A percentile compares a stretch with the other conserved stretches of the same genome.
These are phyloP conservation scores for Motacilla alba DNA, from an alignment of 2,113 vertebrate species.

Conservation along the genomic window DNA sequence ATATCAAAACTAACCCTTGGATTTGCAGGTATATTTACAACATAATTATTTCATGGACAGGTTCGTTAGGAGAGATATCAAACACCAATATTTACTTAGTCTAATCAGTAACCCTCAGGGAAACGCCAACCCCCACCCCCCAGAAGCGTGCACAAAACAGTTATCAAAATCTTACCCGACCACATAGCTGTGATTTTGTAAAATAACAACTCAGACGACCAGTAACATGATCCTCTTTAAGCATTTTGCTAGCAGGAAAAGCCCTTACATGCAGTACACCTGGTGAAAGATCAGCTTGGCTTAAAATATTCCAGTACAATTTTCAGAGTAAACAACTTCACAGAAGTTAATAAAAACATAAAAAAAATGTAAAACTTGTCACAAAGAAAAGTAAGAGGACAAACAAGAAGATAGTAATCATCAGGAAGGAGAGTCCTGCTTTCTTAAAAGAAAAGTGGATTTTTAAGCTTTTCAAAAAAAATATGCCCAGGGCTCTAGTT, in stretches of 20 bases:
- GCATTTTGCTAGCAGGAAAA: slow-evolving; percentile 81
- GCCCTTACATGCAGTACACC: slow-evolving; percentile 79
- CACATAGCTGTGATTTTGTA: slow-evolving; percentile 79
- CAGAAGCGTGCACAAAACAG: slow-evolving; percentile 81
- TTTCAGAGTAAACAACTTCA: slow-evolving; percentile 95
- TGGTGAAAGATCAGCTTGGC: slow-evolving; percentile 79
- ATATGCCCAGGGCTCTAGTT: slow-evolving; percentile 52
- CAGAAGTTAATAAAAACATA: slow-evolving; percentile 92
- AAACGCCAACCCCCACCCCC: slow-evolving; percentile 77
- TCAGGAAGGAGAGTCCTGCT: slow-evolving; percentile 67
- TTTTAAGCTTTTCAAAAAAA: slow-evolving; percentile 54
- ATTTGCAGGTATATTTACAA: slow-evolving; percentile 80
- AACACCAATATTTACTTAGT: slow-evolving; percentile 76
- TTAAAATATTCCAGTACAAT: slow-evolving; percentile 88
- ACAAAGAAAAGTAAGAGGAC: slow-evolving; percentile 64
- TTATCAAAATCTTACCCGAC: slow-evolving; percentile 81
- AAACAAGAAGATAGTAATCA: slow-evolving; percentile 55
- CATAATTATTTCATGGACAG: slow-evolving; percentile 76
- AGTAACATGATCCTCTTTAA: slow-evolving; percentile 81
- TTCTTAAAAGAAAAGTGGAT: slow-evolving; percentile 53
- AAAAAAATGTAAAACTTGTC: slow-evolving; percentile 73
- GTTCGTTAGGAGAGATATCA: slow-evolving; percentile 75
- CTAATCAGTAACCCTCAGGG: slow-evolving; percentile 79
- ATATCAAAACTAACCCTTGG: slow-evolving; percentile 80
- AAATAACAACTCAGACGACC: slow-evolving; percentile 81